Percentiles rank a stretch among this genome's conserved stretches.
Evolutionary conservation across 1,140 invertebrate species (phyloP).

Genomic region (Trinorchestia longiramus): DNA sequence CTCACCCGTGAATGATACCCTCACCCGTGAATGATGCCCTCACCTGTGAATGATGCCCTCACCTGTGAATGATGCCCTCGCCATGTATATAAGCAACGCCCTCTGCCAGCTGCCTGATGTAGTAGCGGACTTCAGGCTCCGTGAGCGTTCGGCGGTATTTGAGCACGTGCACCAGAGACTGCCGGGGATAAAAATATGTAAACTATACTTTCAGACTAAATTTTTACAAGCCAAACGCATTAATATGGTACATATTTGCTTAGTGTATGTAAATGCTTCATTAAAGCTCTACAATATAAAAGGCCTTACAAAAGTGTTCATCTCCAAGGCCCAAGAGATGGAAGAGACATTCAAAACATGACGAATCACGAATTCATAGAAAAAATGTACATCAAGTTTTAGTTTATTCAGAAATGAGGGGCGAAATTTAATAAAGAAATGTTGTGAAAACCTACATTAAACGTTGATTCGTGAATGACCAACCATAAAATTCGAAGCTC

Average conservation of each 20-base stretch:
- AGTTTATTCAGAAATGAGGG: background rate
- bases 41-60: constrained; percentile 72
- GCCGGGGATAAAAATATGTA: constrained; percentile 56
- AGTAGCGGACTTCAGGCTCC: constrained; percentile 95
- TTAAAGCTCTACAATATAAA: no score
- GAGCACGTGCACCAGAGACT: constrained; percentile 77
- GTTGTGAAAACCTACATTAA: background rate
- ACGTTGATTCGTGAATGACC: background rate
- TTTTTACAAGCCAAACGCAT: background rate
- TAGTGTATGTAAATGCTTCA: no score
- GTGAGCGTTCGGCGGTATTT: constrained; percentile 94
- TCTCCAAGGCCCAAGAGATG: no score
- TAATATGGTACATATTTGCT: no score
- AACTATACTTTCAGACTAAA: no score
- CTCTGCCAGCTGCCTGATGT: constrained; percentile 91
- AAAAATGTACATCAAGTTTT: background rate
- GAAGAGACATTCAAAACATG: no score
- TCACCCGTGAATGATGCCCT: background rate
- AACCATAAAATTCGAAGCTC: background rate
- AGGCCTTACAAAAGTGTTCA: no score
- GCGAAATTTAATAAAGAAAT: background rate
- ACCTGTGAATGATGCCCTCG: constrained; percentile 90
- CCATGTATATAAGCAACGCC: constrained; percentile 95
- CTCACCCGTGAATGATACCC: background rate
- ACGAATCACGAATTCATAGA: no score